These are phyloP conservation scores for Xerus rutilus DNA, from an alignment of 2,797 vertebrate species.

Conservation along the genomic window DNA sequence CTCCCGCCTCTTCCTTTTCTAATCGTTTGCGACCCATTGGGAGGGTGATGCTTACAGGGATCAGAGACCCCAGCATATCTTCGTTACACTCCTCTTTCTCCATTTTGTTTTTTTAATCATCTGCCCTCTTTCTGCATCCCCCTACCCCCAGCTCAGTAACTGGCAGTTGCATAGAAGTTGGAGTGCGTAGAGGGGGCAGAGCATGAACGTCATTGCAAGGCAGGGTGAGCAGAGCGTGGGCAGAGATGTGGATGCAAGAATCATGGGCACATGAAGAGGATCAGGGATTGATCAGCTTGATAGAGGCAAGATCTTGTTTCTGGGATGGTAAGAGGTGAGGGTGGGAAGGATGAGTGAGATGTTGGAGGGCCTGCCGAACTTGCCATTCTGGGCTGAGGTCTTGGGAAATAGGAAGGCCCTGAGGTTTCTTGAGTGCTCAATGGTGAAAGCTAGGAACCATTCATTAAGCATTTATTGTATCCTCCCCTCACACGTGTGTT, in stretches of 20 bases:
- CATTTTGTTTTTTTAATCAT: not conserved
- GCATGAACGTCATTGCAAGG: constrained; percentile 63
- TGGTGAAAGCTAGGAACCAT: not conserved
- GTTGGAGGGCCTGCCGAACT: not conserved
- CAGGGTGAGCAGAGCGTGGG: constrained; percentile 71
- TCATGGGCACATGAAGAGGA: not conserved
- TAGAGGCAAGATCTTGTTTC: not conserved
- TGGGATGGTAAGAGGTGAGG: not conserved
- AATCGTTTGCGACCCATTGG: constrained; percentile 55
- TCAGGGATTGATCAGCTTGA: not conserved
- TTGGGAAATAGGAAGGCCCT: not conserved
- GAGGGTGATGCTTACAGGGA: constrained; percentile 25
- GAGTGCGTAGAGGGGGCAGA: constrained; percentile 70
- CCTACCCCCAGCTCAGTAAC: not conserved
- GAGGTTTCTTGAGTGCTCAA: not conserved
- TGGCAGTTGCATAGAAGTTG: constrained; percentile 68
- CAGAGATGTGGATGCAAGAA: constrained; percentile 52
- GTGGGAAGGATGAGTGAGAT: not conserved
- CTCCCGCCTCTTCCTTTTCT: constrained; percentile 69
- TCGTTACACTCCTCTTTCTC: not conserved
- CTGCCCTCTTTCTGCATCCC: not conserved
- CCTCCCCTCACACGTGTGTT: not conserved
- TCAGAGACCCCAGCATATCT: not conserved
- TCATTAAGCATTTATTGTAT: not conserved
- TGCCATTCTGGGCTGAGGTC: not conserved